Percentiles rank a stretch among this genome's conserved stretches.
Evolutionary conservation across 2,797 vertebrate species (phyloP).

Genomic region (Pygocentrus nattereri): DNA sequence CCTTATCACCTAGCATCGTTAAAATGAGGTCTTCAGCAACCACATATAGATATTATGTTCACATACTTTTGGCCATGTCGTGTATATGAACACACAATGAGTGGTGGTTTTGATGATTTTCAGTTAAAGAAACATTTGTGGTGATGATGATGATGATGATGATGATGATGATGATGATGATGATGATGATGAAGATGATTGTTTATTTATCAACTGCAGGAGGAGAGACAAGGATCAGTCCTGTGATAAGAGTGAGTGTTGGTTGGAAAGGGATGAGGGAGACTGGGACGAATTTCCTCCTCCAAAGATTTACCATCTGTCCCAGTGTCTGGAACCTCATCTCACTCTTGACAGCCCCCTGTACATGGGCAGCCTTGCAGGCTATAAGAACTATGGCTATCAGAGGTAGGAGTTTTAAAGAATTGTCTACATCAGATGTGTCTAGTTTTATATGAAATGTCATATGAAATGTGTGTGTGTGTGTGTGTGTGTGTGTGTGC

Average conservation of each 20-base stretch:
- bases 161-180: conserved; percentile 19
- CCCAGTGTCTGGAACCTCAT: conserved; percentile 76
- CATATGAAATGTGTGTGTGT: too few relatives aligned
- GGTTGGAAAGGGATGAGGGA: conserved; percentile 78
- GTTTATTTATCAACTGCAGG: conserved; percentile 55
- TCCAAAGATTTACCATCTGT: conserved; percentile 79
- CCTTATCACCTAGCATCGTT: too few relatives aligned
- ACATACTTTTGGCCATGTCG: background rate
- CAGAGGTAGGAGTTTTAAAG: conserved; percentile 68
- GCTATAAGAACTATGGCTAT: conserved; percentile 81
- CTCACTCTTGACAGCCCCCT: conserved; percentile 74
- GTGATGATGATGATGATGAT: conserved; percentile 8
- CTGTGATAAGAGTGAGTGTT: conserved; percentile 72
- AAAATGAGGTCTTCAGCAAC: too few relatives aligned
- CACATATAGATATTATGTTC: too few relatives aligned
- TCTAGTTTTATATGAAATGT: too few relatives aligned
- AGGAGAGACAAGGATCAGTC: conserved; percentile 68
- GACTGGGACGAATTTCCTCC: conserved; percentile 79
- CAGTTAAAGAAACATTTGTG: background rate
- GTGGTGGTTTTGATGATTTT: background rate
- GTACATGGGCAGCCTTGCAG: conserved; percentile 72
- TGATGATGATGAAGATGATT: conserved; percentile 4
- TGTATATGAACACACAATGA: background rate
- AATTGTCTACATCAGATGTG: background rate
- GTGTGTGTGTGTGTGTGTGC: conserved; percentile 29